phyloP scores from a whole-genome alignment of 2,113 vertebrate species.

The Anoura caudifer region DNA sequence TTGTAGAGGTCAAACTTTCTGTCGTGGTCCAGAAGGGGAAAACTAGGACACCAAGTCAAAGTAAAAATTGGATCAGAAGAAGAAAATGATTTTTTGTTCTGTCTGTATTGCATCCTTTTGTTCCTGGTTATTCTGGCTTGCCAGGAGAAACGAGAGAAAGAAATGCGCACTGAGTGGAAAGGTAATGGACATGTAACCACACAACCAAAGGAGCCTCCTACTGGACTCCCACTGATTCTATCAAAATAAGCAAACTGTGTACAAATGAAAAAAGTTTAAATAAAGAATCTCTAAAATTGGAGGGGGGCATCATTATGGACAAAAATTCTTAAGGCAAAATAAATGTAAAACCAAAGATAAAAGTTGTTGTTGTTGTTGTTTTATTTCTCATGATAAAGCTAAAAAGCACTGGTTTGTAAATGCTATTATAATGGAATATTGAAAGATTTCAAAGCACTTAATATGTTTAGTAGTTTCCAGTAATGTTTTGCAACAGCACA shows the following conservation, averaged over 20 bases:
- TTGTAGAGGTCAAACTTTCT: not conserved
- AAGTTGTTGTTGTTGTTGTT: not conserved
- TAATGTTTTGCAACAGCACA: conserved; percentile 42
- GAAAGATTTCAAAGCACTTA: conserved; percentile 50
- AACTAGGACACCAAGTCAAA: conserved; percentile 5
- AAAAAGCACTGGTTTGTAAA: conserved; percentile 39
- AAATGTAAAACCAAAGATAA: conserved; percentile 56
- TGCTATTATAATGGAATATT: conserved; percentile 42
- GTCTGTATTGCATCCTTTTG: not conserved
- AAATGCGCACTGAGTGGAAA: not conserved
- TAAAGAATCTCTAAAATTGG: not conserved
- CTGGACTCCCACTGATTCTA: not conserved
- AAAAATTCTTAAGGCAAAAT: conserved; percentile 55
- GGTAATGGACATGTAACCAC: not conserved
- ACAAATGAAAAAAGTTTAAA: conserved; percentile 14
- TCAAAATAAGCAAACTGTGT: conserved; percentile 22
- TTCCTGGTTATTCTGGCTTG: conserved; percentile 34
- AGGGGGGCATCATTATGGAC: not conserved
- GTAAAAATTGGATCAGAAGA: conserved; percentile 36
- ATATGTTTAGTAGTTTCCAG: conserved; percentile 44
- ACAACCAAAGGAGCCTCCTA: not conserved
- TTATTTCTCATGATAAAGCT: conserved; percentile 45
- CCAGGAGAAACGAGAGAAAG: not conserved
- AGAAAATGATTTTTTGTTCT: conserved; percentile 34
- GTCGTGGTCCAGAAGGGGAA: not conserved